Percentiles rank a stretch among this genome's conserved stretches.
Conservation (phyloP, 1,140 invertebrate genomes). For the Hermetia illucens region DNA sequence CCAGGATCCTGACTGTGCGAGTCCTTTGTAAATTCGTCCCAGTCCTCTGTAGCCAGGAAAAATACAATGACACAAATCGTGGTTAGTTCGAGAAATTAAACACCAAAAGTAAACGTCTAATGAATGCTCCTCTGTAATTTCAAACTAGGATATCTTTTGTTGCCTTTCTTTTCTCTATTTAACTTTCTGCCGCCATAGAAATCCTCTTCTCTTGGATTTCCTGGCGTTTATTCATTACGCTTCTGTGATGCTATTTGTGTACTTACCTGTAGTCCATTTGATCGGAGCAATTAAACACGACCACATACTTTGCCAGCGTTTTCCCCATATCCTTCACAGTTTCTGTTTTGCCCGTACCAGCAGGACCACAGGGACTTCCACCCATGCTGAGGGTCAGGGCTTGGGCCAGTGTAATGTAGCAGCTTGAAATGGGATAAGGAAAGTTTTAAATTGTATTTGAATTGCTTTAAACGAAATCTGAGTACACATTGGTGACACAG, state of each 20-base stretch:
- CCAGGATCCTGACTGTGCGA: slow-evolving; percentile 92
- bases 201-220: too few relatives aligned
- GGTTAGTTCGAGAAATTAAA: too few relatives aligned
- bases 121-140: too few relatives aligned
- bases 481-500: too few relatives aligned
- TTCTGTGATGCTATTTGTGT: slow-evolving; percentile 22
- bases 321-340: slow-evolving; percentile 98
- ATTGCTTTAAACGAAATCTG: too few relatives aligned
- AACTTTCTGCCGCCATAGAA: neutral
- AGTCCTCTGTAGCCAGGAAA: slow-evolving; percentile 49
- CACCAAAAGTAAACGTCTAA: too few relatives aligned
- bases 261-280: slow-evolving; percentile 93
- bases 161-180: neutral
- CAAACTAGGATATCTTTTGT: too few relatives aligned
- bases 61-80: too few relatives aligned
- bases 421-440: slow-evolving; percentile 39
- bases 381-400: slow-evolving; percentile 94
- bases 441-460: too few relatives aligned
- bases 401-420: slow-evolving; percentile 93
- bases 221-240: neutral
- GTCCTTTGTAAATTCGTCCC: slow-evolving; percentile 76
- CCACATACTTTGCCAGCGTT: slow-evolving; percentile 92
- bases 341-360: slow-evolving; percentile 93
- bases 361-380: slow-evolving; percentile 86
- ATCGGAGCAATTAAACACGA: slow-evolving; percentile 97